A percentile compares a stretch with the other conserved stretches of the same genome.
Conservation (phyloP, 2,797 vertebrate genomes). For the Tolypeutes matacus region DNA sequence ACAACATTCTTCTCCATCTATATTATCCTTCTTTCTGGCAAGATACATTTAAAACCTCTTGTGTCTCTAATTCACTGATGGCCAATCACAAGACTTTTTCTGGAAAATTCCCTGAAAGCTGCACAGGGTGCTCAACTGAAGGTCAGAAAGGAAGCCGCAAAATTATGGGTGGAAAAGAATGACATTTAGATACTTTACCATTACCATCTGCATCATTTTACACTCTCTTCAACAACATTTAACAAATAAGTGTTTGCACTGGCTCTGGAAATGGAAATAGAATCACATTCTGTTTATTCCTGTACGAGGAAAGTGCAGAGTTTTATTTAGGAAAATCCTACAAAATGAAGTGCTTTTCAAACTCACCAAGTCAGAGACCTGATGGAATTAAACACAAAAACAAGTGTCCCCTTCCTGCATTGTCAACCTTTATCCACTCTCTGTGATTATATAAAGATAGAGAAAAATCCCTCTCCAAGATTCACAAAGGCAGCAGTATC, state of each 20-base stretch:
- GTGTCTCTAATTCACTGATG: neutral
- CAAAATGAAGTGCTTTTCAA: constrained; percentile 51
- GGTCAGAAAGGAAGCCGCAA: neutral
- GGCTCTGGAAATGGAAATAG: constrained; percentile 8
- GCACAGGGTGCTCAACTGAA: neutral
- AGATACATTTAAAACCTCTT: neutral
- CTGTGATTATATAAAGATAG: neutral
- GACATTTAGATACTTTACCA: neutral
- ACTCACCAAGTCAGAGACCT: neutral
- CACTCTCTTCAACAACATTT: neutral
- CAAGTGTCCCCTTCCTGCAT: neutral
- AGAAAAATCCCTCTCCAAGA: neutral
- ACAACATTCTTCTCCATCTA: neutral
- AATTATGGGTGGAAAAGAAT: neutral
- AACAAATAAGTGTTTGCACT: neutral
- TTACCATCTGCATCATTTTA: neutral
- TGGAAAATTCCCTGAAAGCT: constrained; percentile 32
- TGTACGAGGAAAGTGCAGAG: neutral
- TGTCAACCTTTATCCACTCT: neutral
- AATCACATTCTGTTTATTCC: constrained; percentile 39
- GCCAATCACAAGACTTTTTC: neutral
- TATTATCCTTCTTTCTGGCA: neutral
- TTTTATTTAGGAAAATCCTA: constrained; percentile 63
- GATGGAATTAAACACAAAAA: constrained; percentile 16
- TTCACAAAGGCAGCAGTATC: neutral